Conservation (phyloP, 1,140 invertebrate genomes). For the Saccostrea glomerata region DNA sequence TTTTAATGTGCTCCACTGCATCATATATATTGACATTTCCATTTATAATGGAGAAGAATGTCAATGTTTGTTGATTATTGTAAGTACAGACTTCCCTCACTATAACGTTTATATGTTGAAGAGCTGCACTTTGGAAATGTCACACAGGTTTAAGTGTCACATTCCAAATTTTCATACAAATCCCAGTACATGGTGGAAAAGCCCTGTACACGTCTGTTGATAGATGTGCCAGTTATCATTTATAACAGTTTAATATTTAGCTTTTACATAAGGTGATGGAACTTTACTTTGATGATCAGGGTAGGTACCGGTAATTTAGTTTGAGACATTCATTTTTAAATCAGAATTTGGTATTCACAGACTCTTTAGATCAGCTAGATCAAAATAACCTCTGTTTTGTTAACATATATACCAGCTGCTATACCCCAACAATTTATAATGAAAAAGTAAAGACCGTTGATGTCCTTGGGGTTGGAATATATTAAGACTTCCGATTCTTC, state of each 20-base stretch:
- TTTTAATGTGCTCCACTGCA: no score
- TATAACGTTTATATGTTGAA: not conserved
- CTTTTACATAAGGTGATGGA: not conserved
- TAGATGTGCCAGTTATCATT: not conserved
- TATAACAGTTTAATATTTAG: not conserved
- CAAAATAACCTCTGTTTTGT: not conserved
- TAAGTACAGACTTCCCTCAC: not conserved
- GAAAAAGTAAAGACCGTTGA: not conserved
- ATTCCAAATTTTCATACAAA: not conserved
- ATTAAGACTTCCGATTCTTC: not conserved
- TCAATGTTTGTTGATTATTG: not conserved
- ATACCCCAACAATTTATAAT: not conserved
- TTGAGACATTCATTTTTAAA: not conserved
- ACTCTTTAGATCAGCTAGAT: not conserved
- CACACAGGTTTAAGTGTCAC: not conserved
- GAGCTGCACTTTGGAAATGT: not conserved
- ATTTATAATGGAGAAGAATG: not conserved
- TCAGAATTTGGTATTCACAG: not conserved
- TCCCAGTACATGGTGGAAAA: not conserved
- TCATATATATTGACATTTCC: no score
- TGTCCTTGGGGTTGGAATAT: not conserved
- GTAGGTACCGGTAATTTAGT: not conserved
- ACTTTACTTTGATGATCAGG: not conserved
- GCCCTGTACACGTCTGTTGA: not conserved
- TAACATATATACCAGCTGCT: not conserved